These are phyloP conservation scores for Ectobius pallidus DNA, from an alignment of 2,888 invertebrate species.

Conservation along the genomic window DNA sequence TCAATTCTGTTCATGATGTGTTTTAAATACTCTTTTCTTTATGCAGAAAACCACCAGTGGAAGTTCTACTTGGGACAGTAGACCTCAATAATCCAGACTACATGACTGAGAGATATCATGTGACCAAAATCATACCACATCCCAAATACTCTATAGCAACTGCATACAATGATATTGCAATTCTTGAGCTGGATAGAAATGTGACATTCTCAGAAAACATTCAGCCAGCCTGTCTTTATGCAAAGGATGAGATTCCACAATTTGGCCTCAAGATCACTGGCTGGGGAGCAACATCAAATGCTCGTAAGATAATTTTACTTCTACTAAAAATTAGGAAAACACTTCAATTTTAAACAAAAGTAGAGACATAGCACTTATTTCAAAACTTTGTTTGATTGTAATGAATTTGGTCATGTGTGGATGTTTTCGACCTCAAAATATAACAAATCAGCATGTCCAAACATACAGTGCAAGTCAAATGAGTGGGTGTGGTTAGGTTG, in stretches of 20 bases:
- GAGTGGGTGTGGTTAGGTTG: too few relatives aligned
- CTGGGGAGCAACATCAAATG: conserved; percentile 37
- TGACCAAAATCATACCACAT: conserved; percentile 40
- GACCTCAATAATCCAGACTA: conserved; percentile 1
- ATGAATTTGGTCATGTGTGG: too few relatives aligned
- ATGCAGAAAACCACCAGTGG: conserved; percentile 7
- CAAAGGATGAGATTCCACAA: conserved; percentile 22
- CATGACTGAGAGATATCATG: conserved; percentile 25
- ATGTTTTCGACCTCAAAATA: too few relatives aligned
- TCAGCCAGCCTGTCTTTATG: conserved; percentile 38
- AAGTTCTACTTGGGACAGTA: conserved; percentile 1
- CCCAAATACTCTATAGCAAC: conserved; percentile 43
- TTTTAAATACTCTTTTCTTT: too few relatives aligned
- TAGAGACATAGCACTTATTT: too few relatives aligned
- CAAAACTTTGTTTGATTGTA: too few relatives aligned
- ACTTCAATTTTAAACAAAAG: too few relatives aligned
- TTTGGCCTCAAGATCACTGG: conserved; percentile 34
- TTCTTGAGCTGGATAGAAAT: conserved; percentile 43
- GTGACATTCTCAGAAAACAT: conserved; percentile 34
- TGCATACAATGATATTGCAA: conserved; percentile 46
- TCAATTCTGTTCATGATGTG: too few relatives aligned
- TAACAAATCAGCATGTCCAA: too few relatives aligned
- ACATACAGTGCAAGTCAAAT: too few relatives aligned
- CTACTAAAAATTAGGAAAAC: too few relatives aligned
- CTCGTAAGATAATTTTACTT: conserved; percentile 34